Conservation (phyloP, 2,888 invertebrate genomes). For the Biston betularia region DNA sequence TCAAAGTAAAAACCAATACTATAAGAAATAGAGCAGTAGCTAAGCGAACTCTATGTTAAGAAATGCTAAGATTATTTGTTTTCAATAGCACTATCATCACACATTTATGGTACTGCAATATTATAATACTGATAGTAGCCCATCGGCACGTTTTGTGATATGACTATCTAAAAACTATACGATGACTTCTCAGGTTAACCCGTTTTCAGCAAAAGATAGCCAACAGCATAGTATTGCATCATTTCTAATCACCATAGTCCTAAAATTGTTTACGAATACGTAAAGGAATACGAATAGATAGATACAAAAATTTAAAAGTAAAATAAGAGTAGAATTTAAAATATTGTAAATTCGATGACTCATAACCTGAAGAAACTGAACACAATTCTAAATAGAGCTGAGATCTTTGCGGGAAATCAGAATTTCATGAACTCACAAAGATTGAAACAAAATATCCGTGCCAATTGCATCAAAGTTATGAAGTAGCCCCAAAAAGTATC, state of each 20-base stretch:
- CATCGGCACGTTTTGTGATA: neutral
- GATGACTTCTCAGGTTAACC: neutral
- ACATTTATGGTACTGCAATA: conserved; percentile 1
- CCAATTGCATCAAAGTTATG: conserved; percentile 14
- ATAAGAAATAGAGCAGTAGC: neutral
- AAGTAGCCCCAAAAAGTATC: conserved; percentile 23
- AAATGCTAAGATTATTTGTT: neutral
- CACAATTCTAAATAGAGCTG: neutral
- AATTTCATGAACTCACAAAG: neutral
- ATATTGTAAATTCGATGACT: conserved; percentile 17
- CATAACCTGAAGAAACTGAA: conserved; percentile 2
- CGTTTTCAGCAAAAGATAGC: conserved; percentile 8
- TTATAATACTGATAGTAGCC: neutral
- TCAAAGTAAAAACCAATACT: neutral
- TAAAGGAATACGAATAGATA: conserved; percentile 20
- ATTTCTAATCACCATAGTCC: conserved; percentile 3
- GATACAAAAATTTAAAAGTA: neutral
- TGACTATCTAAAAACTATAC: neutral
- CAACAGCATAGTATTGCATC: conserved; percentile 5
- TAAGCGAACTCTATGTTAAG: neutral
- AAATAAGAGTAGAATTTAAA: conserved; percentile 2
- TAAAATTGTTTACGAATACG: conserved; percentile 26
- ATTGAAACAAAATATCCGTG: neutral
- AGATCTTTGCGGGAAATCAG: neutral
- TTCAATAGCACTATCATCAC: neutral